Evolutionary conservation across 2,113 vertebrate genomes (phyloP).

Genomic region (Brienomyrus brachyistius): DNA sequence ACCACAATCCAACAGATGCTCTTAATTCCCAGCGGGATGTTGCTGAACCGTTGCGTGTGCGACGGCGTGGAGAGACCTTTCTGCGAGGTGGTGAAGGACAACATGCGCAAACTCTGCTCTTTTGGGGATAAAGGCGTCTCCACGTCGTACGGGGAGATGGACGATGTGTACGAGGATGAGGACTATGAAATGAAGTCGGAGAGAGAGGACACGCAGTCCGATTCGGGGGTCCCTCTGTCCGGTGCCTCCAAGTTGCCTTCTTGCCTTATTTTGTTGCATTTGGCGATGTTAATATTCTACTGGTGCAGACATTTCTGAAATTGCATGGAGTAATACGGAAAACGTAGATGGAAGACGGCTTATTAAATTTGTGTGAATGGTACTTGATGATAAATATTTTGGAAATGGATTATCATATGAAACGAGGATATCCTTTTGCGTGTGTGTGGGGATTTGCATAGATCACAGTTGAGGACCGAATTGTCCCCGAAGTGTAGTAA

Average conservation of each 20-base stretch:
- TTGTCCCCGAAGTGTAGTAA: no score
- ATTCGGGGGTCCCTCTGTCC: conserved; percentile 26
- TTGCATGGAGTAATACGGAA: neutral
- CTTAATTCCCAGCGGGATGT: conserved; percentile 54
- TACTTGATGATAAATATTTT: neutral
- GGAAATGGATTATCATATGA: neutral
- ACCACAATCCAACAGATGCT: conserved; percentile 65
- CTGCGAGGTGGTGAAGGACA: conserved; percentile 71
- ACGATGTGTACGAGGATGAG: conserved; percentile 59
- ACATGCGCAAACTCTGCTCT: conserved; percentile 65
- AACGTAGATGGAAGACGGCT: no score
- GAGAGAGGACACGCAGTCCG: conserved; percentile 35
- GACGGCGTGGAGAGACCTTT: conserved; percentile 69
- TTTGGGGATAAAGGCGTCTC: conserved; percentile 45
- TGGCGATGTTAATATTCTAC: conserved; percentile 31
- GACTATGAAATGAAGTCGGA: conserved; percentile 51
- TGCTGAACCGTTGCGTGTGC: conserved; percentile 65
- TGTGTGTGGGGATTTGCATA: neutral
- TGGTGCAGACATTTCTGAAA: conserved; percentile 19
- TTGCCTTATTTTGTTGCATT: conserved; percentile 27
- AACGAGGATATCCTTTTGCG: neutral
- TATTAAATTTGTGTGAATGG: neutral
- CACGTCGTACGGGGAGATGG: conserved; percentile 46
- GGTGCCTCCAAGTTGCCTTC: conserved; percentile 19
- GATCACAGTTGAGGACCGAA: no score